Base-by-base conservation (phyloP, 2,797 vertebrate species). In the Telmatherina bonti region DNA sequence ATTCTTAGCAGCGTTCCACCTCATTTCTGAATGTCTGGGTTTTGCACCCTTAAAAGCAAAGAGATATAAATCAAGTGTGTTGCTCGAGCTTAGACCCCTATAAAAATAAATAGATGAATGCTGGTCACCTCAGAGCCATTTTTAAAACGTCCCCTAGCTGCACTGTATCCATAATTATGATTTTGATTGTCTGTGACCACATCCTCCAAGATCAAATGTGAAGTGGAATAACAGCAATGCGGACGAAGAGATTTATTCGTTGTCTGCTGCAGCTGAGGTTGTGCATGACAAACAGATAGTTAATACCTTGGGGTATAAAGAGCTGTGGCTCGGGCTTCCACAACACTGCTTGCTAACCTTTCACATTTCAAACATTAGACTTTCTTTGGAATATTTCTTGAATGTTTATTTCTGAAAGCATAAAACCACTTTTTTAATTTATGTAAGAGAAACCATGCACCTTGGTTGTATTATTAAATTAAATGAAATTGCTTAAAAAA, bases 71-170 rank as follows among this genome's bases (percentile, higher is more conserved):
- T 95, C 93, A 94, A 83, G 85, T 91, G 89, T 89, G 88, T 91
- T 90, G 89, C 91, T 86, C 62, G 63, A 54, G 64, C 88, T 64
- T 83, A 93, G 88, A 93, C 89, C 89, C 88, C 90, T 86, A 92
- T 93, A 93, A 93, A 94, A 94, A 93, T 88, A 91, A 93, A 92
- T 91, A 94, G 92, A 94, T 92, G 91, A 93, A 89, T 78, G 85
- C 89, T 73, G 91, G 90, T 93, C 92, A 93, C 92, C 92, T 89
- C 87, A 63, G 85, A 89, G 82, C 78, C 90, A 89, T 92, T 93
- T 92, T 91, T 87, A 85, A 92, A 92, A 92, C 55, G 71, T 85
- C 81, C 82, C 85, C 78, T 47, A 15, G 83, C 89, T 70, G 84
- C 85, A 87, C 88, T 80, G 83, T 91, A 89, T 85, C 85, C 83